Evolutionary conservation across 2,888 invertebrate genomes (phyloP), one percentile per base, ranked within the genome.

Genomic region (Euclidia mi): DNA sequence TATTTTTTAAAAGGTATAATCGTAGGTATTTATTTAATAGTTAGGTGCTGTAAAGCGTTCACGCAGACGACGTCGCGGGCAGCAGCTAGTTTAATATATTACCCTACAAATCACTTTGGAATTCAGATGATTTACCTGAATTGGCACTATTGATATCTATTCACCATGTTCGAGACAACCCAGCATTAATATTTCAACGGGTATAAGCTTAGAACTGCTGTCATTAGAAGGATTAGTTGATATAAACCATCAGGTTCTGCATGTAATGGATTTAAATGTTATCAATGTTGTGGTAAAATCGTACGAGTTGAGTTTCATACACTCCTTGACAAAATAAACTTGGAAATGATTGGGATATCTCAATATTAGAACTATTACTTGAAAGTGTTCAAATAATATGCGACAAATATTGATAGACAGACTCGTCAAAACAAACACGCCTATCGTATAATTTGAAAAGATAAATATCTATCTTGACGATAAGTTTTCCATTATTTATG

Each of bases 211-310:
- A 15, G 15, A 20, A 40, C 32, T 3, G 6, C 18, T 29, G 18
- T 43, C 18, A 38, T 35, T 35, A 37, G 37, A 50, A 29, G 41
- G 17, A 15, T 17, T 35, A 35, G 32, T 44, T 28, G 35, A 35
- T 34, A 31, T 12, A 41, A 20, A 43, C 34, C 35, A 20, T 29
- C 25, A 25, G 20, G 7, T 20, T 20, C 20, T 20, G 6, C 4
- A 20, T n/a, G 12, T 12, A 32, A 35, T 56, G 17, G 18, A 55
- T 41, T 59, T 47, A 49, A 55, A 42, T 37, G 25, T 46, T 18
- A 7, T n/a, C 3, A 6, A 29, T 7, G 20, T 25, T 25, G 20
- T 25, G 7, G 20, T 7, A 34, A 2, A 11, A 11, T 32, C n/a
- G n/a, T n/a, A n/a, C n/a, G n/a, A n/a, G n/a, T n/a, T n/a, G n/a